A percentile compares a stretch with the other conserved stretches of the same genome.
Evolutionary conservation across 1,140 invertebrate species (phyloP).

Genomic region (Acromyrmex echinatior): DNA sequence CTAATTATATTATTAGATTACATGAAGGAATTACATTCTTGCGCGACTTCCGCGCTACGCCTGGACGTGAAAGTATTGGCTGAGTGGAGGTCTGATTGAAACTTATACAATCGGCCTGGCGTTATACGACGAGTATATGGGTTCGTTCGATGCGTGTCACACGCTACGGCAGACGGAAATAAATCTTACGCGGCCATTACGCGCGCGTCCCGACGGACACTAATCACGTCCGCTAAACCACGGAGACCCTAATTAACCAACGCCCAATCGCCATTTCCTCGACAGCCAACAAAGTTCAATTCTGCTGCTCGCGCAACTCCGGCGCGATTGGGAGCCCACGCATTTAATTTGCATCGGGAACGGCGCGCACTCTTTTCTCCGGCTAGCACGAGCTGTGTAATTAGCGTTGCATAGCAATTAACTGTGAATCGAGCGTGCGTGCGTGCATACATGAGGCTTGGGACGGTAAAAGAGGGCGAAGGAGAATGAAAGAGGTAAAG

Average conservation of each 20-base stretch:
- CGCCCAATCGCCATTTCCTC: conserved; percentile 68
- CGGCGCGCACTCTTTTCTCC: conserved; percentile 68
- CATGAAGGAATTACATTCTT: neutral
- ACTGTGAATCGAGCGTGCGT: conserved; percentile 62
- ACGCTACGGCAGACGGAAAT: conserved; percentile 48
- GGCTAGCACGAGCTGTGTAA: conserved; percentile 70
- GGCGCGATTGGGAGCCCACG: conserved; percentile 63
- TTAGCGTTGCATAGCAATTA: conserved; percentile 77
- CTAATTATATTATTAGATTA: conserved; percentile 28
- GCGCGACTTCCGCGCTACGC: conserved; percentile 1
- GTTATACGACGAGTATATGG: neutral
- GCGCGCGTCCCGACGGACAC: conserved; percentile 61
- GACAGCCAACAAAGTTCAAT: conserved; percentile 55
- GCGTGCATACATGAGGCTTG: neutral
- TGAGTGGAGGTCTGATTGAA: conserved; percentile 6
- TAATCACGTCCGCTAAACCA: conserved; percentile 65
- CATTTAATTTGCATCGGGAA: conserved; percentile 74
- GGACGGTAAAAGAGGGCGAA: neutral
- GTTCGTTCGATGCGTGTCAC: conserved; percentile 38
- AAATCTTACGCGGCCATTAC: conserved; percentile 57
- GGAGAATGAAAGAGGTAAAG: conserved; percentile 10
- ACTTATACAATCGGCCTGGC: conserved; percentile 30
- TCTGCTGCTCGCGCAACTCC: conserved; percentile 33
- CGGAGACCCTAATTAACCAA: conserved; percentile 70
- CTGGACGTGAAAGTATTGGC: conserved; percentile 1